Percentiles rank a stretch among this genome's conserved stretches.
Evolutionary conservation across 1,140 invertebrate genomes (phyloP).

Genomic region (Drosophila aff.): DNA sequence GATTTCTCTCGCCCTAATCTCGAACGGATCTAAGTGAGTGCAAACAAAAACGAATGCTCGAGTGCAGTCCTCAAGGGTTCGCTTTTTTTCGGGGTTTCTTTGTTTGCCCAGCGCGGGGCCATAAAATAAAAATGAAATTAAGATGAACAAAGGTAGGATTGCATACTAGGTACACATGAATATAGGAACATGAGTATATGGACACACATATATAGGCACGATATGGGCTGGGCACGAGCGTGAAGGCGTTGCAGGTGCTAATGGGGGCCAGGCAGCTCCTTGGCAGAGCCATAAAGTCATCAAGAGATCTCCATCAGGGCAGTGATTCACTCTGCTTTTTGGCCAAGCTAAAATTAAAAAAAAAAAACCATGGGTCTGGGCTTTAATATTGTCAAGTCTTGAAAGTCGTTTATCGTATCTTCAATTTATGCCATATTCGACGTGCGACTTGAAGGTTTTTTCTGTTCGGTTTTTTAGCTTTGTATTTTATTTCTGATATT

Average conservation of each 20-base stretch:
- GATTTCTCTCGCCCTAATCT: slow-evolving; percentile 38
- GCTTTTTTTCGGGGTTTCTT: slow-evolving; percentile 16
- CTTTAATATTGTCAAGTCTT: slow-evolving; percentile 27
- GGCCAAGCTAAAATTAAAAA: slow-evolving; percentile 2
- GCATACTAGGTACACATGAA: background rate
- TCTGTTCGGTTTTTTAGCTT: background rate
- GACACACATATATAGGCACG: background rate
- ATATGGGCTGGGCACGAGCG: slow-evolving; percentile 22
- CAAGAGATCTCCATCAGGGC: slow-evolving; percentile 2
- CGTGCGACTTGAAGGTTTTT: slow-evolving; percentile 47
- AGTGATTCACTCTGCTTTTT: slow-evolving; percentile 26
- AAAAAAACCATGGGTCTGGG: background rate
- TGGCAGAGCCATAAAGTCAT: background rate
- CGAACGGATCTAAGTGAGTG: slow-evolving; percentile 24
- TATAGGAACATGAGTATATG: background rate
- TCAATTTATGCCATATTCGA: slow-evolving; percentile 33
- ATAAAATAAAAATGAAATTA: slow-evolving; percentile 43
- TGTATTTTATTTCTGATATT: background rate
- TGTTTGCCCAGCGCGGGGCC: slow-evolving; percentile 15
- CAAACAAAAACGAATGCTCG: slow-evolving; percentile 29
- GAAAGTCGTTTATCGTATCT: slow-evolving; percentile 23
- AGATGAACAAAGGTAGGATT: slow-evolving; percentile 28
- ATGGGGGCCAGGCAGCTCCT: slow-evolving; percentile 16
- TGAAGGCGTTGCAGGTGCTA: slow-evolving; percentile 29
- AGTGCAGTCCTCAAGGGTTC: slow-evolving; percentile 20